Conservation (phyloP, 2,888 invertebrate species). For the Cabera pusaria region DNA sequence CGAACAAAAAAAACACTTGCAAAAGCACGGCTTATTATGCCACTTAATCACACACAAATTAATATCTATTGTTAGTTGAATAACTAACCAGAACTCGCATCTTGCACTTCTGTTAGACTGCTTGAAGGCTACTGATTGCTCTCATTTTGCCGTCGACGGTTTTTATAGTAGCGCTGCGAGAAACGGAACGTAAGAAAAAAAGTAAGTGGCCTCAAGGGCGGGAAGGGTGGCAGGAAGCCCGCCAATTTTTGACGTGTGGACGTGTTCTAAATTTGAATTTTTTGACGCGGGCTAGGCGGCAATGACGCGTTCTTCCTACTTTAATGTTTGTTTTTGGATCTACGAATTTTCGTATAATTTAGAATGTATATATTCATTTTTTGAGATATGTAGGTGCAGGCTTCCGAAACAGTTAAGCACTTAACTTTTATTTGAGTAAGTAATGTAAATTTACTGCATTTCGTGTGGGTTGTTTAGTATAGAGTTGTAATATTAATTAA, state of each 20-base stretch:
- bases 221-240: conserved; percentile 77
- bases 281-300: conserved; percentile 22
- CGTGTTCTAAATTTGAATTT: conserved; percentile 29
- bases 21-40: conserved; percentile 22
- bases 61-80: conserved; percentile 25
- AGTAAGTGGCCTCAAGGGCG: conserved; percentile 80
- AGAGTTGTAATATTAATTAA: background rate
- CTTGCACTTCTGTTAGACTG: conserved; percentile 82
- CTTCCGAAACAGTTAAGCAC: too few relatives aligned
- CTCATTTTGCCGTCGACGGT: conserved; percentile 62
- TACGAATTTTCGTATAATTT: too few relatives aligned
- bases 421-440: too few relatives aligned
- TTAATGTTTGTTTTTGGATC: too few relatives aligned
- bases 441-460: too few relatives aligned
- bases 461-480: too few relatives aligned
- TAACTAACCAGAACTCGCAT: conserved; percentile 80
- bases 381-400: too few relatives aligned
- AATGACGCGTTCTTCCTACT: conserved; percentile 15
- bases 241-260: conserved; percentile 48
- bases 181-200: conserved; percentile 73
- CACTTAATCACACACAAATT: conserved; percentile 28
- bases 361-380: too few relatives aligned
- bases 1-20: background rate
- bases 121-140: conserved; percentile 81
- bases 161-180: conserved; percentile 71